A percentile compares a stretch with the other conserved stretches of the same genome.
Conservation (phyloP, 2,888 invertebrate genomes). For the Hipparchia semele region DNA sequence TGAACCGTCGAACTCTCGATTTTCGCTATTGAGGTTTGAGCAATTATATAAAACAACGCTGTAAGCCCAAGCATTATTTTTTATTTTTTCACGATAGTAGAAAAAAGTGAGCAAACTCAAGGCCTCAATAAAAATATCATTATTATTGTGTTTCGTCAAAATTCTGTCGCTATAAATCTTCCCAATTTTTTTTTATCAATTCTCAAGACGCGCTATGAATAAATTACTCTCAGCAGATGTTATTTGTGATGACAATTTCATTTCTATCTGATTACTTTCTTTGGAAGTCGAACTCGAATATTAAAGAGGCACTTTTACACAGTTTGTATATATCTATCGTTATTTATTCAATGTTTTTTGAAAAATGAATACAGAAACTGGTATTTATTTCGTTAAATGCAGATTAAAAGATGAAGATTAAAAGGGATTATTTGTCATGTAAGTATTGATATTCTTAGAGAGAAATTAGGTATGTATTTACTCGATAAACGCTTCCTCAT, state of each 20-base stretch:
- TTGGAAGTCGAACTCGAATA: slow-evolving; percentile 54
- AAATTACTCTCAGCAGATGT: slow-evolving; percentile 53
- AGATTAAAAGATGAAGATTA: no score
- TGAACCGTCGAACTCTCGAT: no score
- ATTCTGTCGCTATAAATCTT: slow-evolving; percentile 15
- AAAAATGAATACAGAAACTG: background rate
- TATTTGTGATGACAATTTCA: slow-evolving; percentile 65
- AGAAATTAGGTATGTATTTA: no score
- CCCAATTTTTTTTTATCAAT: slow-evolving; percentile 20
- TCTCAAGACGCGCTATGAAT: slow-evolving; percentile 48
- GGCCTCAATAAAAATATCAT: background rate
- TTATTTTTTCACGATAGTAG: no score
- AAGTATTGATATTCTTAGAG: no score
- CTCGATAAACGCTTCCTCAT: no score
- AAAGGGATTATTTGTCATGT: no score
- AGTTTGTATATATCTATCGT: slow-evolving; percentile 39
- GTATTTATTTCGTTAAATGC: background rate
- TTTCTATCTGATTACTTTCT: slow-evolving; percentile 62
- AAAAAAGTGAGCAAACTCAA: no score
- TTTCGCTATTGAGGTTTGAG: no score
- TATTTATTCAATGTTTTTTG: slow-evolving; percentile 36
- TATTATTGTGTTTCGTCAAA: slow-evolving; percentile 1
- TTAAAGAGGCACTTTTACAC: slow-evolving; percentile 53
- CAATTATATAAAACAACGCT: no score
- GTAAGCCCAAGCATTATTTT: no score